These are phyloP conservation scores for Ctenosaura bakeri DNA, from an alignment of 2,797 vertebrate species.

Conservation along the genomic window DNA sequence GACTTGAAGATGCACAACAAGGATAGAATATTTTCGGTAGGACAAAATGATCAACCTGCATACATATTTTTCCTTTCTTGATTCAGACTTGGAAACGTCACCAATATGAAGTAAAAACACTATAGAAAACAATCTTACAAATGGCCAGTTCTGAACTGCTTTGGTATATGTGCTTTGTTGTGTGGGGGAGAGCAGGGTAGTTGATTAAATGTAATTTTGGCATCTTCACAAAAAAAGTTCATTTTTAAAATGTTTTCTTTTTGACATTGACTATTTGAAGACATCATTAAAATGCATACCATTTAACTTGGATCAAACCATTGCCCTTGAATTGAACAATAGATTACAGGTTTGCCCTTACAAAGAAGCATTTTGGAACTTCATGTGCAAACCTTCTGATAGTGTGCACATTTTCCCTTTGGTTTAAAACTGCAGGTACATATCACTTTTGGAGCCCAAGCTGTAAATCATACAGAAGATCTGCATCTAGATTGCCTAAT, in stretches of 20 bases:
- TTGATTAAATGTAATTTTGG: neutral
- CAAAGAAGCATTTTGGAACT: neutral
- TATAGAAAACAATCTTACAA: neutral
- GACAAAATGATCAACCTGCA: neutral
- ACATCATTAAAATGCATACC: slow-evolving; percentile 37
- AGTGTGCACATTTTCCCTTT: neutral
- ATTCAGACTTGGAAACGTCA: neutral
- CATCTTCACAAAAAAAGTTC: neutral
- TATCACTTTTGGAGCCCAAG: neutral
- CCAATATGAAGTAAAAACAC: neutral
- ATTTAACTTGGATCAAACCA: slow-evolving; percentile 38
- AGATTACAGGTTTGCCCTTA: neutral
- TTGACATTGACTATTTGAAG: slow-evolving; percentile 12
- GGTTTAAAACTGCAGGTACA: neutral
- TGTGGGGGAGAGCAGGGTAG: no score
- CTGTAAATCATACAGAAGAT: neutral
- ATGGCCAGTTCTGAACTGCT: neutral
- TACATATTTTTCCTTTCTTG: neutral
- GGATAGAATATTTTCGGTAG: neutral
- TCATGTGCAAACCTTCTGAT: neutral
- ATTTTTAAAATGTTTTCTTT: neutral
- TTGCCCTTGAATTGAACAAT: slow-evolving; percentile 25
- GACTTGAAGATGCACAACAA: neutral
- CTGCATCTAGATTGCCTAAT: neutral
- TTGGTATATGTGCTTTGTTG: neutral